Conservation (phyloP, 2,797 vertebrate genomes). For the Sebastes hubbsi region DNA sequence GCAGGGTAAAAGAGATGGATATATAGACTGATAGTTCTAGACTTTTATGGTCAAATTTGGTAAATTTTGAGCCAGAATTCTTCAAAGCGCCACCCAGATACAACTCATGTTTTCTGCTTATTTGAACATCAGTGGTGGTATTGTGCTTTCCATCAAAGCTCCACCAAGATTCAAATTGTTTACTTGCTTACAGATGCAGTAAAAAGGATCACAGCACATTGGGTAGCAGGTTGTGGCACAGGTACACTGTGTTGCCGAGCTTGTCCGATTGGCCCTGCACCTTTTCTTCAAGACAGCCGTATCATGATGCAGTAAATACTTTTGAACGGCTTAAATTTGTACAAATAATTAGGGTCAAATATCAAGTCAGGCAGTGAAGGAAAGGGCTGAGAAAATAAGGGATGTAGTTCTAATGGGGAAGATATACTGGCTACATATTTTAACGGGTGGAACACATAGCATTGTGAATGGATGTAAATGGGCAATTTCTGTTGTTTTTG, state of each 20-base stretch:
- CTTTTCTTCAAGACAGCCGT: background rate
- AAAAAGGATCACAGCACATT: constrained; percentile 10
- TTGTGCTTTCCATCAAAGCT: background rate
- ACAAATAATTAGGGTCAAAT: background rate
- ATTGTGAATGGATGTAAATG: constrained; percentile 19
- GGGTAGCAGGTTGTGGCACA: background rate
- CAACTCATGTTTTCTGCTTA: background rate
- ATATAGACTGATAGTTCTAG: background rate
- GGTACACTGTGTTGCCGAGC: background rate
- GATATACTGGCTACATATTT: background rate
- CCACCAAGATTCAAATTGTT: constrained; percentile 13
- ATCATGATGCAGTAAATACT: constrained; percentile 21
- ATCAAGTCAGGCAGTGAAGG: background rate
- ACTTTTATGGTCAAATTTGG: background rate
- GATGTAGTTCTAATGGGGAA: background rate
- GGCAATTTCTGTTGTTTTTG: constrained; percentile 17
- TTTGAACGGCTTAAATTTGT: background rate
- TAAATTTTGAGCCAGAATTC: background rate
- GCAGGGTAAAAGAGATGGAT: constrained; percentile 62
- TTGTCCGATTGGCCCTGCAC: background rate
- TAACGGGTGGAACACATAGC: background rate
- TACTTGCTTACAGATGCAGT: constrained; percentile 26
- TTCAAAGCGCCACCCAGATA: background rate
- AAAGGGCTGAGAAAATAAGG: background rate
- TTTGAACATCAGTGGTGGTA: background rate